phyloP scores from a whole-genome alignment of 2,888 invertebrate genomes.

The Drosophila leonis region DNA sequence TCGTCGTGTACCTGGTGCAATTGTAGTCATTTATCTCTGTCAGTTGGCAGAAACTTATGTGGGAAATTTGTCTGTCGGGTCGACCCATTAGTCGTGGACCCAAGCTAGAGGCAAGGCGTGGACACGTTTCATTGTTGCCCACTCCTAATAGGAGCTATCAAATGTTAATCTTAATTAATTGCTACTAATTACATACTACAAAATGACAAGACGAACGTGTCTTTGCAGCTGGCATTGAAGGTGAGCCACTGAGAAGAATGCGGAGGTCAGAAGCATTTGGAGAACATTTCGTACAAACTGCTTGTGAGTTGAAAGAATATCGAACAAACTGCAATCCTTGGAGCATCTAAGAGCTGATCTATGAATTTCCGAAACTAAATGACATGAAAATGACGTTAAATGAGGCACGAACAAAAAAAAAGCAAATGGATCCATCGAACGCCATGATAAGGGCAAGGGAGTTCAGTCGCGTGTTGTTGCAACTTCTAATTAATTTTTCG shows the following conservation, averaged over 20 bases:
- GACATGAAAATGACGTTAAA: slow-evolving; percentile 22
- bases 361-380: neutral
- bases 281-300: slow-evolving; percentile 15
- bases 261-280: slow-evolving; percentile 9
- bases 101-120: slow-evolving; percentile 2
- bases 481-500: slow-evolving; percentile 76
- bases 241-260: neutral
- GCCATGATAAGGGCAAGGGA: slow-evolving; percentile 30
- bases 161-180: slow-evolving; percentile 85
- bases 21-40: slow-evolving; percentile 61
- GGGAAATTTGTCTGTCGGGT: slow-evolving; percentile 38
- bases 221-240: neutral
- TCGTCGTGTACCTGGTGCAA: slow-evolving; percentile 5
- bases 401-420: slow-evolving; percentile 10
- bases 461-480: slow-evolving; percentile 55
- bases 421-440: slow-evolving; percentile 34
- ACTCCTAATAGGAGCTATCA: slow-evolving; percentile 69
- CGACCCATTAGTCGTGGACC: slow-evolving; percentile 18
- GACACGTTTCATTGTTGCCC: slow-evolving; percentile 23
- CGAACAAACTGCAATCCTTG: neutral
- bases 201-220: neutral
- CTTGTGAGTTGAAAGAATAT: neutral
- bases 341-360: neutral
- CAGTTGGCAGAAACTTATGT: slow-evolving; percentile 36
- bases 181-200: slow-evolving; percentile 81